Conservation (phyloP, 2,888 invertebrate genomes). For the Drosophila kanekoi region DNA sequence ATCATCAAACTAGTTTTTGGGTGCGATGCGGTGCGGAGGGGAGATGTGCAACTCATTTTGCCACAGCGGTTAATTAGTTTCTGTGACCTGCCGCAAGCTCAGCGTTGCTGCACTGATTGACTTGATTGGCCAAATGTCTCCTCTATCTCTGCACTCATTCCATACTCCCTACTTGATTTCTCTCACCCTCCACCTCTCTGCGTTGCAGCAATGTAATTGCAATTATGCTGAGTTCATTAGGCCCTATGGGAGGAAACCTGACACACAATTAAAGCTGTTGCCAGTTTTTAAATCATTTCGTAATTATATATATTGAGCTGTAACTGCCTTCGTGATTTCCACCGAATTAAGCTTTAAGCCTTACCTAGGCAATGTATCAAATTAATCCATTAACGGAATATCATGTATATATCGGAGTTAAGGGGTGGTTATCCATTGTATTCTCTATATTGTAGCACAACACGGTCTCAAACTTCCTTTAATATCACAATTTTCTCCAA, state of each 20-base stretch:
- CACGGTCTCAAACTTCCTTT: too few species aligned
- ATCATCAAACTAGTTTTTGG: slow-evolving; percentile 41
- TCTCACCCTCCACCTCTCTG: neutral
- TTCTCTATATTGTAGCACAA: too few species aligned
- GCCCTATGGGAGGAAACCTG: slow-evolving; percentile 16
- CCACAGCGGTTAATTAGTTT: slow-evolving; percentile 72
- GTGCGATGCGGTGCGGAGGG: neutral
- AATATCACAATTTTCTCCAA: too few species aligned
- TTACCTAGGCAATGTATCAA: too few species aligned
- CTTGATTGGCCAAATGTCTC: slow-evolving; percentile 59
- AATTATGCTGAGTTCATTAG: slow-evolving; percentile 74
- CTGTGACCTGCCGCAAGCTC: slow-evolving; percentile 63
- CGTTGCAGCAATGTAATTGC: slow-evolving; percentile 63
- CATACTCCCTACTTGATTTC: neutral
- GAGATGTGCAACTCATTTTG: slow-evolving; percentile 34
- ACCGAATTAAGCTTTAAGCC: too few species aligned
- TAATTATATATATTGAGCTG: slow-evolving; percentile 27
- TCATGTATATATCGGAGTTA: too few species aligned
- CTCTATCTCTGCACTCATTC: slow-evolving; percentile 3
- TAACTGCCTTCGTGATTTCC: too few species aligned
- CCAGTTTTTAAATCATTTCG: slow-evolving; percentile 24
- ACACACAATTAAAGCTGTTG: slow-evolving; percentile 34
- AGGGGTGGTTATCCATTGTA: neutral
- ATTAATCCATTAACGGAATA: neutral
- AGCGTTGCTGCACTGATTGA: slow-evolving; percentile 64